Base-by-base conservation (phyloP, 1,140 invertebrate genomes). In the Planococcus citri region DNA sequence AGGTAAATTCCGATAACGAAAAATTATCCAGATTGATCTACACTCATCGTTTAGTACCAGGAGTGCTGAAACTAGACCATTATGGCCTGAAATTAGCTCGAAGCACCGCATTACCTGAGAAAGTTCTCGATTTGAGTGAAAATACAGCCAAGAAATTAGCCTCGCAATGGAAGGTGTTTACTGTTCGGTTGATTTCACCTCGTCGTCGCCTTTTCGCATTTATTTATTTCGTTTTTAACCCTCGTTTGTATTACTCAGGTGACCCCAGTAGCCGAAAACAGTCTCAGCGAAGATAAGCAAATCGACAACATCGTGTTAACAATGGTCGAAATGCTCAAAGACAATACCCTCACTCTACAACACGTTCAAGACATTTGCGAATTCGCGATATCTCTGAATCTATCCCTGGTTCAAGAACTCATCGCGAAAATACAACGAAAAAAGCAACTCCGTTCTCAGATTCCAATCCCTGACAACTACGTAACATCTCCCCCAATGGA, bases 71-170 rank as follows among this genome's bases (percentile, higher is more conserved):
- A 12, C 73, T 78, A 0, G 76, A 77, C 69, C 74, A 80, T 70
- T 83, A 84, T 71, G 83, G 82, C 14, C 75, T 83, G 24, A 74
- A 76, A 58, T 73, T 83, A n/a, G 78, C 82, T 14, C 74, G 78
- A 70, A 70, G 69, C 22, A 70, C 74, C 27, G 68, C 68, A 12
- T 61, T 76, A 12, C 74, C 75, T 25, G 60, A 72, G 10, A 12
- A 57, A n/a, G 64, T 76, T 10, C 69, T 74, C 14, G 60, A 73
- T 17, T 51, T 51, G 17, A 51, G 41, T n/a, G 41, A 51, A 51
- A 51, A 6, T 9, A 51, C 41, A 9, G 41, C 41, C 17, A 51
- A 51, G 12, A 51, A 51, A 20, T 51, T 51, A n/a, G 10, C 17
- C 3, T 14, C 41, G 2, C 6, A 51, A 20, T 51, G 41, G 41